Base-by-base conservation (phyloP, 2,797 vertebrate genomes). In the Ammospiza maritima region DNA sequence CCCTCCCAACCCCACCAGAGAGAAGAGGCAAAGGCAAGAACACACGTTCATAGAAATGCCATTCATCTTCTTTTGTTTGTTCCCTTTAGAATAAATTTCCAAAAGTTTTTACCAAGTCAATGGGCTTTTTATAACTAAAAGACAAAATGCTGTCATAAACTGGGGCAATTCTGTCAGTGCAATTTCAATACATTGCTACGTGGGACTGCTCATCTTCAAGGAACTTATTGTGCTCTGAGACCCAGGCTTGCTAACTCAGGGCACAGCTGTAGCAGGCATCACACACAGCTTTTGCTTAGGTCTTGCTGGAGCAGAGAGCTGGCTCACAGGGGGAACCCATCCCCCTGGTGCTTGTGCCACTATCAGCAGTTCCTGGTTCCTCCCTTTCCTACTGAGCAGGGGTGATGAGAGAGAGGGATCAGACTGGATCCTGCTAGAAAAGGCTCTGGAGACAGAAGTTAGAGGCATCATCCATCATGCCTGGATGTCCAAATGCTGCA, bases 321-420 rank as follows among this genome's bases (percentile, higher is more conserved):
- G 56, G 29, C 32, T 73, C 23, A 16, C 30, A 40, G 45, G 34
- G 87, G 29, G 38, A 27, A 32, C 61, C 21, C 9, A 57, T 44
- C 26, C 30, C 45, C 20, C 17, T 36, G 7, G 21, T 19, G 17
- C 2, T 1, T 0, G 0, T 30, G 19, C 45, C 16, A 1, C 62
- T 60, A 60, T 11, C n/a, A 64, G 6, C 56, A 27, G 36, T 32
- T 53, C 17, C 60, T 18, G 9, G 9, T 32, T 15, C 14, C 8
- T 4, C 21, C 5, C 13, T 57, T 60, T 36, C n/a, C 71, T 70
- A 16, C 38, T 42, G 48, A 64, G 57, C 17, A 61, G 25, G 11
- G 10, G 3, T 27, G 27, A 53, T 6, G 6, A 61, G 19, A 80
- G 15, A 53, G 45, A 60, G 21, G 13, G 11, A 65, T 50, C 47